These are phyloP conservation scores for Periplaneta americana DNA, from an alignment of 1,140 invertebrate species.

Conservation along the genomic window DNA sequence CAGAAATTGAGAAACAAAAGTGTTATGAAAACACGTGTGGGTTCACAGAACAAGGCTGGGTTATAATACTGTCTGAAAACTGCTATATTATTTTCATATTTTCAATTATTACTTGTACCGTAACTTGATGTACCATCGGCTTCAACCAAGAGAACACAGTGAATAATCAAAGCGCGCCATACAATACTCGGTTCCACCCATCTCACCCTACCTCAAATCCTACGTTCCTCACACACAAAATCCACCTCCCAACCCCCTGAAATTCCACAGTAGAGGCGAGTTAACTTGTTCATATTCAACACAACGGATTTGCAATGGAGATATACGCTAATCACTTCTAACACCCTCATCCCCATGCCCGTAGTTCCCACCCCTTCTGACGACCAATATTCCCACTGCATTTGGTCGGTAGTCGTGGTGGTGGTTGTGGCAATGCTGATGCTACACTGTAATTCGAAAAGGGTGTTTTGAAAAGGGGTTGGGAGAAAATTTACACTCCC, in stretches of 20 bases:
- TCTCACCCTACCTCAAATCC: not conserved
- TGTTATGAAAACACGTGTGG: not conserved
- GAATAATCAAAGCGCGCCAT: not conserved
- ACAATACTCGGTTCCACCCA: not conserved
- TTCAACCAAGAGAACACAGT: not conserved
- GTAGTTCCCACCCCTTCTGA: not conserved
- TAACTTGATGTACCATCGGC: not conserved
- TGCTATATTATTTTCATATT: not conserved
- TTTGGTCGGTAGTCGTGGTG: not conserved
- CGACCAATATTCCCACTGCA: not conserved
- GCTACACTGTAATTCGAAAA: not conserved
- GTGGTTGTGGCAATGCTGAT: not conserved
- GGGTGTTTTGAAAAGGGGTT: not conserved
- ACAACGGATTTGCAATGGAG: constrained; percentile 6
- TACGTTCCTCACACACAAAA: not conserved
- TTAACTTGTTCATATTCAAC: constrained; percentile 10
- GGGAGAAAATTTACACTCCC: not conserved
- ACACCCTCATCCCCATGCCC: not conserved
- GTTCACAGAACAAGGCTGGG: not conserved
- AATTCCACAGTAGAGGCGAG: not conserved
- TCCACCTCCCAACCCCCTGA: not conserved
- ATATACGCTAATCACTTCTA: constrained; percentile 6
- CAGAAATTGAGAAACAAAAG: not conserved
- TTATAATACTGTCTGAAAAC: not conserved
- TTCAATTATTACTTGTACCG: not conserved